Evolutionary conservation across 1,140 invertebrate genomes (phyloP).

Genomic region (Helicorthomorpha holstii): DNA sequence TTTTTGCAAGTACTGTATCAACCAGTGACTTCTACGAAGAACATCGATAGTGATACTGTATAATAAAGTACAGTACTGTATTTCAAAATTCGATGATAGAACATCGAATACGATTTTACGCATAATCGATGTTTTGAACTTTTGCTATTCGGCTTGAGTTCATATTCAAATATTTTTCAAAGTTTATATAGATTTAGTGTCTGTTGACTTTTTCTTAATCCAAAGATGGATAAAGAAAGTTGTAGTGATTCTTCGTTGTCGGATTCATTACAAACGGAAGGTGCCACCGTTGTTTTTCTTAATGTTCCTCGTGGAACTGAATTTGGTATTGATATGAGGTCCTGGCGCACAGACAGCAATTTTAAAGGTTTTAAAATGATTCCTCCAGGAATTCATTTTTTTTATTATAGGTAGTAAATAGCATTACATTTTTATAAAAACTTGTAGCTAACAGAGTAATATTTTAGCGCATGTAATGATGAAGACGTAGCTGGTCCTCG

Average conservation of each 20-base stretch:
- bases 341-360: slow-evolving; percentile 77
- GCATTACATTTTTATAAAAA: slow-evolving; percentile 3
- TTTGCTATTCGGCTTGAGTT: too few species aligned
- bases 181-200: too few species aligned
- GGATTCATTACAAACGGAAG: slow-evolving; percentile 55
- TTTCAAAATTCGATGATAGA: too few species aligned
- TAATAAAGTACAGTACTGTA: too few species aligned
- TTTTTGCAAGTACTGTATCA: too few species aligned
- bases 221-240: too few species aligned
- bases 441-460: background rate
- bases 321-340: slow-evolving; percentile 92
- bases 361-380: slow-evolving; percentile 98
- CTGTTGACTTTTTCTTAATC: too few species aligned
- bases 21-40: too few species aligned
- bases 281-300: slow-evolving; percentile 61
- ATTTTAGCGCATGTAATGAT: slow-evolving; percentile 34
- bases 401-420: slow-evolving; percentile 58
- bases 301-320: slow-evolving; percentile 73
- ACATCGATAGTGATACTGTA: too few species aligned
- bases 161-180: too few species aligned
- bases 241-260: slow-evolving; percentile 65
- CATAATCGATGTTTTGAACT: too few species aligned
- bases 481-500: slow-evolving; percentile 41
- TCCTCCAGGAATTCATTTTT: slow-evolving; percentile 85
- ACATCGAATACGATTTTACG: too few species aligned